Evolutionary conservation across 2,888 invertebrate genomes (phyloP).

Genomic region (Parochlus steinenii): DNA sequence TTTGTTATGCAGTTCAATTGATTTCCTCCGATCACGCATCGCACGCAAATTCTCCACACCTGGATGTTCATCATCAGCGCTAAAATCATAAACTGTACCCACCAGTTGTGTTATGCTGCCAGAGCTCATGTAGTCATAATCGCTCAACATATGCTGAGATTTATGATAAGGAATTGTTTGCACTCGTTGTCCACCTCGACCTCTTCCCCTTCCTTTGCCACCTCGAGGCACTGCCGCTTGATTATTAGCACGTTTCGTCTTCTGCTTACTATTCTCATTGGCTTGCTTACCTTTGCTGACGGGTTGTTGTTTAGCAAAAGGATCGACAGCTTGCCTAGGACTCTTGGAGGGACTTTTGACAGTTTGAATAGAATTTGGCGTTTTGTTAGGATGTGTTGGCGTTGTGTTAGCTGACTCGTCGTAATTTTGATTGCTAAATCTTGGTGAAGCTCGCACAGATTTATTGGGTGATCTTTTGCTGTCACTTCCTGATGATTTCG

Average conservation of each 20-base stretch:
- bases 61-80: slow-evolving; percentile 68
- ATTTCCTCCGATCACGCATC: slow-evolving; percentile 60
- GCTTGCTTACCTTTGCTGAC: slow-evolving; percentile 15
- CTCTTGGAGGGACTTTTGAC: slow-evolving; percentile 19
- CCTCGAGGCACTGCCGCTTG: slow-evolving; percentile 21
- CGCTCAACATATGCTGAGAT: slow-evolving; percentile 19
- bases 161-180: background rate
- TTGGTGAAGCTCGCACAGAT: slow-evolving; percentile 41
- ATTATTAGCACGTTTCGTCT: slow-evolving; percentile 20
- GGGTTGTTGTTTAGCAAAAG: slow-evolving; percentile 12
- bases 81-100: slow-evolving; percentile 75
- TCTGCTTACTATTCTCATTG: no score
- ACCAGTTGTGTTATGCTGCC: slow-evolving; percentile 54
- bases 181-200: slow-evolving; percentile 19
- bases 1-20: slow-evolving; percentile 48
- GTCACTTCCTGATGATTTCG: no score
- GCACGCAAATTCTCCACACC: slow-evolving; percentile 62
- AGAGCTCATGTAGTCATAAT: slow-evolving; percentile 31
- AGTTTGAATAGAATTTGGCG: slow-evolving; percentile 17
- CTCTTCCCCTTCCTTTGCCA: slow-evolving; percentile 27
- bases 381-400: slow-evolving; percentile 15
- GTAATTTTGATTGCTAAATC: slow-evolving; percentile 43
- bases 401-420: no score
- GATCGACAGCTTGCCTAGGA: slow-evolving; percentile 18
- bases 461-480: slow-evolving; percentile 41